A percentile compares a stretch with the other conserved stretches of the same genome.
Conservation (phyloP, 2,888 invertebrate genomes). For the Mimumesa dahlbomi region DNA sequence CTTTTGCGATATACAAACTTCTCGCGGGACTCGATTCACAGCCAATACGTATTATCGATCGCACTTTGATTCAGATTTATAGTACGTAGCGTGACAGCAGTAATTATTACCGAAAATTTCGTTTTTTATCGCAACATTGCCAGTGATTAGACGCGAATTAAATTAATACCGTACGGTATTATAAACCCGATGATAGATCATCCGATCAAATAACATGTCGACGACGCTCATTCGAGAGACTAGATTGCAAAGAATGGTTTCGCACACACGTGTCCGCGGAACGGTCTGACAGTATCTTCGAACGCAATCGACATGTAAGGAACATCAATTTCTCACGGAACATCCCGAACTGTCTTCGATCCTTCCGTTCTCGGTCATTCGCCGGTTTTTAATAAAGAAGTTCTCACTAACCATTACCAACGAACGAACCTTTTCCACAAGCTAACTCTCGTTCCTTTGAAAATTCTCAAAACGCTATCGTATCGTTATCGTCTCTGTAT, state of each 20-base stretch:
- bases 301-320: not conserved
- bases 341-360: not conserved
- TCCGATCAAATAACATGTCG: conserved; percentile 16
- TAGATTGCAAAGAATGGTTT: conserved; percentile 27
- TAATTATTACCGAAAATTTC: not conserved
- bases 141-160: conserved; percentile 5
- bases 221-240: conserved; percentile 26
- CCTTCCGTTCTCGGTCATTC: not conserved
- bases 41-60: not conserved
- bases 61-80: not conserved
- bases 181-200: conserved; percentile 15
- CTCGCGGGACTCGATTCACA: too few relatives aligned
- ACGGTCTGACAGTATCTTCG: conserved; percentile 1
- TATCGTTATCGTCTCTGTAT: too few relatives aligned
- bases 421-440: too few relatives aligned
- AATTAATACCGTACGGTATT: conserved; percentile 8
- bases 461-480: too few relatives aligned
- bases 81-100: not conserved
- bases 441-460: too few relatives aligned
- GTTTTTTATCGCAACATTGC: not conserved
- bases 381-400: not conserved
- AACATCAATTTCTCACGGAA: not conserved
- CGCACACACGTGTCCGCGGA: conserved; percentile 48
- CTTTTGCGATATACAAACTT: too few relatives aligned
- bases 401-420: not conserved